Base-by-base conservation (phyloP, 2,888 invertebrate genomes). In the Acanthoscelides obtectus region DNA sequence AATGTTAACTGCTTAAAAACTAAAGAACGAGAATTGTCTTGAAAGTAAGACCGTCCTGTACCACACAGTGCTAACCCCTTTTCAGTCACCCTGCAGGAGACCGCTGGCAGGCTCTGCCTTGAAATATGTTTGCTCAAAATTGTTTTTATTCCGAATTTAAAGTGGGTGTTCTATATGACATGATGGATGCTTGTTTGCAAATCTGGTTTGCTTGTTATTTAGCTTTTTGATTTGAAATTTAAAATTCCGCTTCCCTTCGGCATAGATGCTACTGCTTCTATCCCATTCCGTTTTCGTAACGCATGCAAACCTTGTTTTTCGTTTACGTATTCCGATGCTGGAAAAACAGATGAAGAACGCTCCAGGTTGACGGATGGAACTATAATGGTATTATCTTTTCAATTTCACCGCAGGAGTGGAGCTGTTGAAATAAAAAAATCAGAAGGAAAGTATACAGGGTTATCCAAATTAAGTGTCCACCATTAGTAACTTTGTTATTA, bases 111-210 rank as follows among this genome's bases (percentile, higher is more conserved):
- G 22, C 83, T 79, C 79, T 79, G 83, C 83, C 84, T 85, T 84
- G 83, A 84, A 85, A 85, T 85, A 84, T 84, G 84, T 84, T 84
- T 85, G 82, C 82, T 77, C 80, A 82, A 84, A 85, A 85, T 85
- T 85, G 85, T 85, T 85, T 85, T 85, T 85, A 85, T 85, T 85
- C 83, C 82, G 84, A 84, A 85, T 84, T 84, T 84, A 83, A 84
- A 85, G 84, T 84, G 83, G 83, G 79, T 84, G 84, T 81, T 83
- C 81, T 80, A 81, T 81, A 81, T 79, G 83, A 83, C 83, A 84
- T 84, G 84, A 84, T 84, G 83, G 83, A 84, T 84, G 83, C 81
- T 78, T 83, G 82, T 83, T 83, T 82, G 79, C 79, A 78, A 82
- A 83, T 80, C 82, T 81, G 79, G 82, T 83, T 84, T 84, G 81